Evolutionary conservation across 1,140 invertebrate genomes (phyloP), one percentile per base, ranked within the genome.

Genomic region (Cherax quadricarinatus): DNA sequence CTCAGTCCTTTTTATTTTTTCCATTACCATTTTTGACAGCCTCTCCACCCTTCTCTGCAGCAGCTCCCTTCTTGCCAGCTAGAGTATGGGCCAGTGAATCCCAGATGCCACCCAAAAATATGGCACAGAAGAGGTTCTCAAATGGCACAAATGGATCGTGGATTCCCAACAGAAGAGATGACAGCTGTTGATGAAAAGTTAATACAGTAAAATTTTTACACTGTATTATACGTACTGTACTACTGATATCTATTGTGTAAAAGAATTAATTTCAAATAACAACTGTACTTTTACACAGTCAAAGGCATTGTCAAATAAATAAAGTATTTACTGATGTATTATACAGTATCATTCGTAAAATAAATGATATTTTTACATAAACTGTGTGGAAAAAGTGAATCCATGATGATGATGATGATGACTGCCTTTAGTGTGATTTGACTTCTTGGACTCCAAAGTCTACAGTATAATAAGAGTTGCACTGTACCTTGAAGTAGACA

Each of bases 141-240:
- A 99, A 99, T 78, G 99, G 99, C 93, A 99, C 96, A 95, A 99
- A 99, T 78, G 99, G 99, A 96, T 99, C 99, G 94, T 99, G 98
- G 94, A 99, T 99, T 88, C 99, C 98, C 89, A 99, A 96, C 30
- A 99, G 95, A 93, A 99, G 97, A 10, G 98, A 99, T 12, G 98
- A 99, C 49, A 99, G 95, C 96, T 97, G 95, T 85, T 95, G 95
- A 93, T 91, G 79, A 16, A 75, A 75, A 7, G 30, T 5, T 3
- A 21, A 30, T 10, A 18, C 21, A 18, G 1, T 9, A 18, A 10
- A 70, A 70, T 18, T 60, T 7, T 60, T 60, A 12, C 12, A 60
- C 57, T 60, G 57, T 60, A 16, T 16, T 60, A 16, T 60, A 16
- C 3, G 57, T 60, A 16, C 57, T 60, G 57, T 60, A 16, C 57